Evolutionary conservation across 1,140 invertebrate genomes (phyloP), one percentile per base, ranked within the genome.

Genomic region (Leptopilina boulardi): DNA sequence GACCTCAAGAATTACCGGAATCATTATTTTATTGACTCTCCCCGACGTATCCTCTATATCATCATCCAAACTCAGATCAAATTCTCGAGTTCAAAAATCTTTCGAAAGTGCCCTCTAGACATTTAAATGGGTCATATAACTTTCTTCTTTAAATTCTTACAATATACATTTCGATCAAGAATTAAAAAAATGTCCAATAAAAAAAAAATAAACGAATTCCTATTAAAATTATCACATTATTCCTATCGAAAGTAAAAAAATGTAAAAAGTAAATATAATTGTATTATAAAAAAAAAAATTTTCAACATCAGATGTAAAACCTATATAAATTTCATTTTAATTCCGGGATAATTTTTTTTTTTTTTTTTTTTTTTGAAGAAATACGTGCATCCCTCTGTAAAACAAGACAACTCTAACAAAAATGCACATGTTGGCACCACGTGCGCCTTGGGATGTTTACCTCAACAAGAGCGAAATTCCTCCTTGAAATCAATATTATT

Each of bases 401-500:
- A 75, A 47, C 74, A 77, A 75, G 75, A 76, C 75, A 75, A 41
- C 44, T 2, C 13, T 19, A 51, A 78, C 74, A 42, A 73, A 76
- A 75, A 71, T 78, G 21, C 70, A 84, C 88, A 89, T 87, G 88
- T 84, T 89, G 89, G 77, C 83, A 78, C 85, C 89, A 89, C 85
- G 87, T 89, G 88, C 83, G 85, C 82, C 78, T 77, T 84, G 84
- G 85, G 85, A 88, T 89, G 89, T 89, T 89, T 89, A 89, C 81
- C 83, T 77, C 82, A 82, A 74, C 80, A 85, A 86, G 82, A 87
- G 81, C 82, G 84, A 87, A 90, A 89, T 88, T 88, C 87, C 84
- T 73, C 66, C 83, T 86, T 87, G 84, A 87, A 88, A 88, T 90
- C 89, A 89, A 90, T 90, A 88, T 90, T 90, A 90, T 90, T 89